phyloP scores from a whole-genome alignment of 1,140 invertebrate species.

The Eueides isabella region DNA sequence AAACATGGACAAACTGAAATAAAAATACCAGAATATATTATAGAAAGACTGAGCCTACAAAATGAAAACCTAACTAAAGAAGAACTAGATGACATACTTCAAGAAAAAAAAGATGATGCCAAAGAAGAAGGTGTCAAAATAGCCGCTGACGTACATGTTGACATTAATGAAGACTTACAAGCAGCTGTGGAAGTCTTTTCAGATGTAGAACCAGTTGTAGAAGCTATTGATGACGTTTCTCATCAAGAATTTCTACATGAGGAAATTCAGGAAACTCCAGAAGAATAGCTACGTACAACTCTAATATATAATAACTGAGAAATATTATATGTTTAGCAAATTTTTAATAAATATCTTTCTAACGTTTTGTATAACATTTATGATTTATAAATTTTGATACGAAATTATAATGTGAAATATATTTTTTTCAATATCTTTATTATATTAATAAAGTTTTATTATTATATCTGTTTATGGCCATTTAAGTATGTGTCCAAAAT shows the following conservation, averaged over 20 bases:
- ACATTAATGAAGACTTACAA: neutral
- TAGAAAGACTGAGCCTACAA: neutral
- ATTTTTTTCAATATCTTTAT: neutral
- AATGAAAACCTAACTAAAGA: constrained; percentile 11
- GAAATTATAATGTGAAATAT: neutral
- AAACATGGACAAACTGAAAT: constrained; percentile 5
- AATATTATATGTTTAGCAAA: neutral
- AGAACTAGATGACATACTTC: constrained; percentile 6
- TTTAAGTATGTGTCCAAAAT: neutral
- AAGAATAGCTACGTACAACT: constrained; percentile 7
- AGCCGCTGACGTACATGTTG: neutral
- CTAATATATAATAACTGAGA: too few relatives aligned
- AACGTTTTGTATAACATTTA: neutral
- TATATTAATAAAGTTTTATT: constrained; percentile 1
- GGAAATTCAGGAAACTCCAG: constrained; percentile 31
- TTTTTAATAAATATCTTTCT: neutral
- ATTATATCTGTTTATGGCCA: neutral
- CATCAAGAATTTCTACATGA: constrained; percentile 36
- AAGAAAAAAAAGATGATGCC: neutral
- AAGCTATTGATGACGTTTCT: constrained; percentile 19
- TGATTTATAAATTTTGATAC: neutral
- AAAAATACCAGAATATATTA: neutral
- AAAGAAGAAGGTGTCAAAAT: neutral
- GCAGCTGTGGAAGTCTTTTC: neutral
- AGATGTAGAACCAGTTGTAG: constrained; percentile 9